phyloP scores from a whole-genome alignment of 2,113 vertebrate genomes.

The Dipodomys merriami region DNA sequence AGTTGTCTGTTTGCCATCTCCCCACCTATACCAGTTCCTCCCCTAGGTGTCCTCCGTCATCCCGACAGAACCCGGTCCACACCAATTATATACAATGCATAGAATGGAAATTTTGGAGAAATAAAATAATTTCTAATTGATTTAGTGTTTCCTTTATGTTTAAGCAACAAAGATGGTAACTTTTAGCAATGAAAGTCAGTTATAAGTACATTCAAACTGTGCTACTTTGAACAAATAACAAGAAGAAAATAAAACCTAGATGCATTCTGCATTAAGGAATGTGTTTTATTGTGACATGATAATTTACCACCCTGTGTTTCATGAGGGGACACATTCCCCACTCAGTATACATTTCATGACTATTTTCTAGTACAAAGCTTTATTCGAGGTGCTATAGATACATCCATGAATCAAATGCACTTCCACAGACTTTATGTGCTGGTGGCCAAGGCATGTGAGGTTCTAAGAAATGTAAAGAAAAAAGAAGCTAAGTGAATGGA shows the following conservation, averaged over 20 bases:
- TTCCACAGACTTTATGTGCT: not conserved
- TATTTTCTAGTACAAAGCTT: not conserved
- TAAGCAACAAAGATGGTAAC: not conserved
- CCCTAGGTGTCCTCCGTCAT: no score
- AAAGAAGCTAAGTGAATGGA: not conserved
- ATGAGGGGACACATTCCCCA: not conserved
- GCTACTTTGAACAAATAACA: not conserved
- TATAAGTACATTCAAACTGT: not conserved
- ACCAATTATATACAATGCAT: not conserved
- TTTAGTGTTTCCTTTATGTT: slow-evolving; percentile 49
- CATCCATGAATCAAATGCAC: not conserved
- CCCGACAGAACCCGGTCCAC: no score
- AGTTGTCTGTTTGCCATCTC: no score
- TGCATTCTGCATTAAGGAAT: slow-evolving; percentile 11
- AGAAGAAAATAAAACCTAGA: slow-evolving; percentile 31
- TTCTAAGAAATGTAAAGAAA: slow-evolving; percentile 9
- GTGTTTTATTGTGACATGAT: not conserved
- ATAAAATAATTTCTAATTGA: slow-evolving; percentile 35
- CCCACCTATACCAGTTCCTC: no score
- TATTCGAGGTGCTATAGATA: slow-evolving; percentile 1
- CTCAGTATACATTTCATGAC: slow-evolving; percentile 25
- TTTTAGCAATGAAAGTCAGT: slow-evolving; percentile 30
- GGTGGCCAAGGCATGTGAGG: not conserved
- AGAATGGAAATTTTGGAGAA: not conserved
- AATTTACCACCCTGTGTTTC: not conserved